Evolutionary conservation across 2,797 vertebrate genomes (phyloP), one percentile per base, ranked within the genome.

Genomic region (Pelobates cultripes): DNA sequence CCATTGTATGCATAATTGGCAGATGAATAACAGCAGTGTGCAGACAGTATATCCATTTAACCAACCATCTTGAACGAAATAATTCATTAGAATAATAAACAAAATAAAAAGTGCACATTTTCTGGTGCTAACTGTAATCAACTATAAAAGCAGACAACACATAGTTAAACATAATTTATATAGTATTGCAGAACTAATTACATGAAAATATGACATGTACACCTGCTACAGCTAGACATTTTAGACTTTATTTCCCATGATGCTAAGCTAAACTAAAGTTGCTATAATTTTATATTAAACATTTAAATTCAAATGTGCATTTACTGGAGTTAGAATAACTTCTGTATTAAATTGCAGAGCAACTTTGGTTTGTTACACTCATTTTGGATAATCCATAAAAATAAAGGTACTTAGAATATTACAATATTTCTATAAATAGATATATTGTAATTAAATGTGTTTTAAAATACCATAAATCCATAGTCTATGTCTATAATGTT

Each of bases 331-430:
- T 51, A 42, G 53, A 69, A 68, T 13, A 28, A 53, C 66, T 57
- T 64, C 64, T 45, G 66, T 70, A 41, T 77, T 69, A 77, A 53
- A 77, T 70, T 15, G 44, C 43, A 44, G 2, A 12, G 44, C 64
- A n/a, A 41, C 51, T 67, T 77, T 70, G 53, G 53, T 55, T 72
- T 64, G 43, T 53, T 41, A 73, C 3, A 67, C 17, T 64, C 7
- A 40, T 64, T 40, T 14, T 28, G n/a, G 14, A 14, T 7, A 64
- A 17, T n/a, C 6, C 5, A n/a, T 64, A 64, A 64, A 64, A 64
- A 10, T 6, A 17, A 40, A 60, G 28, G 28, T 28, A 28, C 28
- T 28, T 28, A 60, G 15, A 6, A 28, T 40, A 28, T 7, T 40
- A 40, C 28, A 40, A 14, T 3, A 64, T 28, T 6, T 10, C 17